Conservation (phyloP, 2,888 invertebrate genomes). For the Nebria salina region DNA sequence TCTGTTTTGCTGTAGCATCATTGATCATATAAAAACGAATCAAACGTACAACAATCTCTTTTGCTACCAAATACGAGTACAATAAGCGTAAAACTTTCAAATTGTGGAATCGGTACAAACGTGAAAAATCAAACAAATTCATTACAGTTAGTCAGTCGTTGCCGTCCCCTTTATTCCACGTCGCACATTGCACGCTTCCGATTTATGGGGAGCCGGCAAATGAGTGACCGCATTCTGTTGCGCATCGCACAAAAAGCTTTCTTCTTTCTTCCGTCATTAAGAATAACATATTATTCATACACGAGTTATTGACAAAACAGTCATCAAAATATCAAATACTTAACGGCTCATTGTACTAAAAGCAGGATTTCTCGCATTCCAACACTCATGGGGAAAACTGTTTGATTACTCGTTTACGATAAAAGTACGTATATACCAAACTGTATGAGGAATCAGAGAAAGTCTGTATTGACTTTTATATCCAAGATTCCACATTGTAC, state of each 20-base stretch:
- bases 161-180: not conserved
- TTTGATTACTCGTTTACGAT: not conserved
- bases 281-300: not conserved
- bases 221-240: not conserved
- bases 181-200: not conserved
- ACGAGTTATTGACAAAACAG: not conserved
- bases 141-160: not conserved
- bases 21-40: not conserved
- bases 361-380: not conserved
- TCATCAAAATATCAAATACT: not conserved
- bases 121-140: not conserved
- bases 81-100: not conserved
- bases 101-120: not conserved
- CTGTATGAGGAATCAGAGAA: not conserved
- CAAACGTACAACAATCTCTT: not conserved
- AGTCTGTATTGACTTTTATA: not conserved
- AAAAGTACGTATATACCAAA: not conserved
- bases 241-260: not conserved
- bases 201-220: not conserved
- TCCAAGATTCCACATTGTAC: not conserved
- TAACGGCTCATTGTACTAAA: not conserved
- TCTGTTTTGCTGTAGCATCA: not conserved
- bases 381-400: not conserved
- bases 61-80: not conserved
- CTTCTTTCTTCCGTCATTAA: not conserved